Percentiles rank a stretch among this genome's conserved stretches.
Evolutionary conservation across 2,888 invertebrate genomes (phyloP).

Genomic region (Drosophila infuscata): DNA sequence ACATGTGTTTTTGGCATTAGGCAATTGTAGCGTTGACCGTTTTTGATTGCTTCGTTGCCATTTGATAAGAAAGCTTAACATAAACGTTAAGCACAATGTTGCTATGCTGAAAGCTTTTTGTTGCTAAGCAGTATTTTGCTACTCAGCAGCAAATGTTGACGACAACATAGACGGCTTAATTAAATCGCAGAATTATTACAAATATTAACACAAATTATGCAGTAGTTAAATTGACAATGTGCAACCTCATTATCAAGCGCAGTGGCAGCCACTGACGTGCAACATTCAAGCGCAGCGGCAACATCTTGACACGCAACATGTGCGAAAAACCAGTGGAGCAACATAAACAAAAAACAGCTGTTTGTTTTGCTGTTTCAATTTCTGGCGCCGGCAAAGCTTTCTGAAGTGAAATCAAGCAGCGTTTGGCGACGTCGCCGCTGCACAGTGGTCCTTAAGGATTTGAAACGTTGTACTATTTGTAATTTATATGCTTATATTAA

Average conservation of each 20-base stretch:
- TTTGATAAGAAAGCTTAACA: conserved; percentile 69
- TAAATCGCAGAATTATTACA: conserved; percentile 35
- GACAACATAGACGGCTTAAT: conserved; percentile 27
- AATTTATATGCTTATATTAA: neutral
- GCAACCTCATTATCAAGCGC: conserved; percentile 40
- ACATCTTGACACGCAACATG: conserved; percentile 56
- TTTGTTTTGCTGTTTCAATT: conserved; percentile 43
- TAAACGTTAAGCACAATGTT: conserved; percentile 18
- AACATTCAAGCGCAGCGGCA: conserved; percentile 55
- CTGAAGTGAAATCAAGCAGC: conserved; percentile 74
- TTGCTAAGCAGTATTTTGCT: conserved; percentile 30
- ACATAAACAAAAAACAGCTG: conserved; percentile 82
- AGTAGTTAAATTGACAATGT: conserved; percentile 14
- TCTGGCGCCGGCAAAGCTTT: conserved; percentile 73
- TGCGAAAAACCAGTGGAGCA: conserved; percentile 65
- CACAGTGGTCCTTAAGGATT: conserved; percentile 28
- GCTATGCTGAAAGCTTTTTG: conserved; percentile 55
- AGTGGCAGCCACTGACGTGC: conserved; percentile 31
- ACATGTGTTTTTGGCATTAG: neutral
- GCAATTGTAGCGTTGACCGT: neutral
- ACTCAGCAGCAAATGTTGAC: conserved; percentile 22
- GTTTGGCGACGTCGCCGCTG: conserved; percentile 39
- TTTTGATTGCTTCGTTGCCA: conserved; percentile 1
- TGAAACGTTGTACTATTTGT: neutral
- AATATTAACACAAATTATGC: conserved; percentile 65